A percentile compares a stretch with the other conserved stretches of the same genome.
Evolutionary conservation across 2,797 vertebrate species (phyloP).

Genomic region (Apodemus agrarius): DNA sequence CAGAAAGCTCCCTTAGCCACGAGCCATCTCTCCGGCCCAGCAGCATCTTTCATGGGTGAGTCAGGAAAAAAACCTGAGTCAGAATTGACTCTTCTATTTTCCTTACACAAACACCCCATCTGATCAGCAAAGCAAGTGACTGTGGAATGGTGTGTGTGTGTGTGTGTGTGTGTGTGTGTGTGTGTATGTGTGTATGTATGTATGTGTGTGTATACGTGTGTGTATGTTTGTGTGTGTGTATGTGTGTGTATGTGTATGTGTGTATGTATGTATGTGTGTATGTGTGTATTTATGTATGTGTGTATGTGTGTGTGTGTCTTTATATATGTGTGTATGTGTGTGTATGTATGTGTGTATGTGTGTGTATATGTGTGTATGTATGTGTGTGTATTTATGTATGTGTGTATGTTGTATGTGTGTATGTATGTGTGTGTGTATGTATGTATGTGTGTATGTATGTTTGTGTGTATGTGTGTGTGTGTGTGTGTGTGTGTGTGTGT

Average conservation of each 20-base stretch:
- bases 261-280: too few species aligned
- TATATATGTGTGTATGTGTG: too few species aligned
- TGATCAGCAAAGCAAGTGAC: neutral
- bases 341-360: too few species aligned
- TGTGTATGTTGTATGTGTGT: neutral
- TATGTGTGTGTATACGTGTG: too few species aligned
- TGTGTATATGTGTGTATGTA: too few species aligned
- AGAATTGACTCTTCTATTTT: neutral
- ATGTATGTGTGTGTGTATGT: neutral
- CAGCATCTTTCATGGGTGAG: neutral
- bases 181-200: too few species aligned
- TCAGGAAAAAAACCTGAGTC: neutral
- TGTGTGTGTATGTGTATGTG: too few species aligned
- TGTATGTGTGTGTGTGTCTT: too few species aligned
- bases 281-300: too few species aligned
- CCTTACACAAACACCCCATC: neutral
- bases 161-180: neutral
- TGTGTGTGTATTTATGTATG: too few species aligned
- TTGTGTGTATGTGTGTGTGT: neutral
- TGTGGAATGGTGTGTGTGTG: neutral
- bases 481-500: neutral
- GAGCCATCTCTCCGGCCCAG: neutral
- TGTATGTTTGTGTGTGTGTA: too few species aligned
- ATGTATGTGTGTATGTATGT: neutral
- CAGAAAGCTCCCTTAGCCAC: neutral